Evolutionary conservation across 2,113 vertebrate genomes (phyloP).

Genomic region (Desmodus rotundus): DNA sequence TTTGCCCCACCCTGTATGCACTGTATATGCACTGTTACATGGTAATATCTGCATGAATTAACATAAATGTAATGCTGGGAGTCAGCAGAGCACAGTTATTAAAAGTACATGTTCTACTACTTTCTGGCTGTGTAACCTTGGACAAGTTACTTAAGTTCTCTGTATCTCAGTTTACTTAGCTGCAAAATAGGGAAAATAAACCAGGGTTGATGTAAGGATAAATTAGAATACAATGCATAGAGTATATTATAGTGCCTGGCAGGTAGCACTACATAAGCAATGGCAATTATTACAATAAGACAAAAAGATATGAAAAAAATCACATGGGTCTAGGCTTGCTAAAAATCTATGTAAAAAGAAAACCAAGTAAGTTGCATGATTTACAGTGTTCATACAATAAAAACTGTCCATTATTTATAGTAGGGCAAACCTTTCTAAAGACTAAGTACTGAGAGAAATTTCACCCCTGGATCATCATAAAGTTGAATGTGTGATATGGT

Average conservation of each 20-base stretch:
- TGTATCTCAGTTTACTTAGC: not conserved
- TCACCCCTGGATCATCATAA: not conserved
- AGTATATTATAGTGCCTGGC: not conserved
- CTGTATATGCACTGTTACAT: not conserved
- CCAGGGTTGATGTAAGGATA: not conserved
- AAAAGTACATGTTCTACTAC: not conserved
- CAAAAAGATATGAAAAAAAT: conserved; percentile 1
- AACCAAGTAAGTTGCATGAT: not conserved
- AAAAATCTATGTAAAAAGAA: not conserved
- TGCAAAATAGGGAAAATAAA: conserved; percentile 12
- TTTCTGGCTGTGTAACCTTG: not conserved
- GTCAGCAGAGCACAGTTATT: not conserved
- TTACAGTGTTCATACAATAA: not conserved
- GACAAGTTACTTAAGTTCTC: not conserved
- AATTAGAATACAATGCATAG: not conserved
- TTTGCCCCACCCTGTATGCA: too few species aligned
- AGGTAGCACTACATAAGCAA: not conserved
- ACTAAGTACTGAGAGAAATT: not conserved
- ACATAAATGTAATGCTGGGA: not conserved
- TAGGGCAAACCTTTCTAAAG: not conserved
- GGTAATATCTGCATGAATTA: not conserved
- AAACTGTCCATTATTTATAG: not conserved
- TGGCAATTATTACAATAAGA: not conserved
- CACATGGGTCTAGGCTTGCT: not conserved
- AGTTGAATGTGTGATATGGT: not conserved